Base-by-base conservation (phyloP, 2,888 invertebrate species). In the Nephrotoma appendiculata region DNA sequence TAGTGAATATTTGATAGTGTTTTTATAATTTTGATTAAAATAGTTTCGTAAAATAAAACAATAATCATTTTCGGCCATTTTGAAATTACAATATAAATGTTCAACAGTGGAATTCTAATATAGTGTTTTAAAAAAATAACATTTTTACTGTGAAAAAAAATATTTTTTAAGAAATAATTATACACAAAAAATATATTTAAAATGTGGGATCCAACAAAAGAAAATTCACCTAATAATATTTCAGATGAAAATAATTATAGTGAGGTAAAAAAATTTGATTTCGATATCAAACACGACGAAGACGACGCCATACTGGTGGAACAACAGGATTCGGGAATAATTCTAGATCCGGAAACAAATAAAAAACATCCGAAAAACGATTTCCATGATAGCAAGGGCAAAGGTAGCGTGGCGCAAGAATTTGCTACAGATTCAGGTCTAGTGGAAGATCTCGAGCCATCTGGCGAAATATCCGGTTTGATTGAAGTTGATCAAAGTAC, bases 301-400 rank as follows among this genome's bases (percentile, higher is more conserved):
- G 42, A 84, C 71, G 84, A 84, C 84, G 42, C 84, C 83, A 83
- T 41, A n/a, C 19, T 43, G 15, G 41, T 15, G 11, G n/a, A 48
- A 15, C n/a, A 42, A 85, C 19, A 19, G 41, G 92, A 92, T 90
- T 92, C 92, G 89, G 84, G 43, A 5, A 84, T 84, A 42, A 42
- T 43, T 83, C 89, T 91, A 86, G 83, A 85, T 41, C 48, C 44
- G 9, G 41, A 52, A n/a, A 45, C 48, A 9, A 41, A 42, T 9
- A 83, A 45, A 5, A 45, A 86, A 44, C 43, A n/a, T 1, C 19
- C 42, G 15, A 12, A 83, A 83, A n/a, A 41, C 1, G 31, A 43
- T 11, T 42, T 87, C 11, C 19, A 86, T 12, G 41, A 52, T 19
- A 15, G 44, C 44, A 45, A 31, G n/a, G 45, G 44, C 6, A 45